These are phyloP conservation scores for Tetragnatha montana DNA, from an alignment of 2,888 invertebrate genomes.

Conservation along the genomic window DNA sequence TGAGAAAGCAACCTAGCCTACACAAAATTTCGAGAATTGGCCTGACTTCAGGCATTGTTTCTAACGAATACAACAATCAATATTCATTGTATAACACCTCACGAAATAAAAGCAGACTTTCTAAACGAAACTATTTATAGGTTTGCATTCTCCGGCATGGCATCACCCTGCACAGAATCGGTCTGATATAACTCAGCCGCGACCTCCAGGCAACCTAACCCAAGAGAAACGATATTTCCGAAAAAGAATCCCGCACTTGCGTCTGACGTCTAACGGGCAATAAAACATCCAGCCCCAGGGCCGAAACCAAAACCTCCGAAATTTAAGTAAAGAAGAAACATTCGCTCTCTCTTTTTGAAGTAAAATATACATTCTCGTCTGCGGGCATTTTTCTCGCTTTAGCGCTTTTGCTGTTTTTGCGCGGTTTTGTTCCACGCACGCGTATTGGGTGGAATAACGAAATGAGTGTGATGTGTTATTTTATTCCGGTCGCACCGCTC, in stretches of 20 bases:
- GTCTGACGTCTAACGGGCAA: neutral
- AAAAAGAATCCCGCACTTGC: neutral
- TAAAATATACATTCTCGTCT: neutral
- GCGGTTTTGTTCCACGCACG: neutral
- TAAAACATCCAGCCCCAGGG: neutral
- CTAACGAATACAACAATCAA: too few species aligned
- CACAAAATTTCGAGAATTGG: too few species aligned
- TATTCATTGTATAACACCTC: too few species aligned
- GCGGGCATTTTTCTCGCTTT: neutral
- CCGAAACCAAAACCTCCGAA: neutral
- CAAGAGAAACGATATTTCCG: neutral
- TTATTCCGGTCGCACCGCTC: constrained; percentile 18
- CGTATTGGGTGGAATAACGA: constrained; percentile 21
- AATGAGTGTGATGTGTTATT: constrained; percentile 40
- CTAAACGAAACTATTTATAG: too few species aligned
- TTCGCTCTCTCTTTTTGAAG: neutral
- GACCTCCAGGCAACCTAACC: too few species aligned
- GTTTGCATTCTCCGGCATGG: too few species aligned
- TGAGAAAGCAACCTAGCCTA: too few species aligned
- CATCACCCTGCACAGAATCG: too few species aligned
- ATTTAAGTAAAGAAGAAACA: neutral
- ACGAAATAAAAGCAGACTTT: too few species aligned
- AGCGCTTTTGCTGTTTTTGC: neutral
- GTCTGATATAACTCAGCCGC: too few species aligned
- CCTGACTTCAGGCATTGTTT: too few species aligned